Evolutionary conservation across 2,797 vertebrate species (phyloP).

Genomic region (Clarias laeviceps): DNA sequence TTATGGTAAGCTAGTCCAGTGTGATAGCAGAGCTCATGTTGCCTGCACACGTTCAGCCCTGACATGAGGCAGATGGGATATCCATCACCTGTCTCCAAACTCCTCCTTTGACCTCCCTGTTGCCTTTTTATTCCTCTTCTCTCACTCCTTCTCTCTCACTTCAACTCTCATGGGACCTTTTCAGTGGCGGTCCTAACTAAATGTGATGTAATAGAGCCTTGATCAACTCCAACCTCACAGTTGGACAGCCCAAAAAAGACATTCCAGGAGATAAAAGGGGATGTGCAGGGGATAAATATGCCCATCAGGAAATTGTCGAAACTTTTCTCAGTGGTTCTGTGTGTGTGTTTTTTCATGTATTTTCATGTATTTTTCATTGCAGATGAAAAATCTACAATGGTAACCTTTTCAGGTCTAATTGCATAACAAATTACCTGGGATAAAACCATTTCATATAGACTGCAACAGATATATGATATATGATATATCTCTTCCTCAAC

Average conservation of each 20-base stretch:
- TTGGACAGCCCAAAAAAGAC: slow-evolving; percentile 64
- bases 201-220: slow-evolving; percentile 69
- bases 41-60: slow-evolving; percentile 56
- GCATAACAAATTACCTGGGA: not conserved
- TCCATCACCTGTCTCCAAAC: slow-evolving; percentile 66
- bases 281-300: not conserved
- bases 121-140: slow-evolving; percentile 35
- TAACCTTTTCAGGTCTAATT: not conserved
- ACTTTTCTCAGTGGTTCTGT: not conserved
- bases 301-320: not conserved
- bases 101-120: slow-evolving; percentile 56
- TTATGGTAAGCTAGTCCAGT: not conserved
- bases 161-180: slow-evolving; percentile 55
- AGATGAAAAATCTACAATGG: not conserved
- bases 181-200: slow-evolving; percentile 61
- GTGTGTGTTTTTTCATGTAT: no score
- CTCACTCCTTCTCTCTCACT: slow-evolving; percentile 53
- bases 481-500: not conserved
- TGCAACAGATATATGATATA: not conserved
- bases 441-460: not conserved
- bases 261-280: slow-evolving; percentile 2
- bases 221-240: slow-evolving; percentile 67
- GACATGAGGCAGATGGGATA: slow-evolving; percentile 76
- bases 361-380: no score
- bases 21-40: slow-evolving; percentile 9